Base-by-base conservation (phyloP, 1,140 invertebrate species). In the Drosophila suzukii region DNA sequence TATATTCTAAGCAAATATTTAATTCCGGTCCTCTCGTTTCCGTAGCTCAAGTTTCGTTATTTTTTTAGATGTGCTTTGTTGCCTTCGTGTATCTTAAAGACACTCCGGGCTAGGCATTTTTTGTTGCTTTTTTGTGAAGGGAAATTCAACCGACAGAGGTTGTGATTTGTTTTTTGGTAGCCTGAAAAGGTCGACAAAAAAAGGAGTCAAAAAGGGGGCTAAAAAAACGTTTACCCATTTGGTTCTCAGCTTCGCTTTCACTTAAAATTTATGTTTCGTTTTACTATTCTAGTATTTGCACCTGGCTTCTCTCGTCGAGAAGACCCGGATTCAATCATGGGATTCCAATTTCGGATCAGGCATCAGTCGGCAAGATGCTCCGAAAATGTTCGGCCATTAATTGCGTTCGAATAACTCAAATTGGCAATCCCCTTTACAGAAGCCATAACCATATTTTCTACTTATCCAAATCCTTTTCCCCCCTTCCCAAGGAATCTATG, bases 1-100 rank as follows among this genome's bases (percentile, higher is more conserved):
- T 86, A 76, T 88, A 82, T 79, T 83, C 79, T 73, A 86, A 81
- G 70, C 83, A 86, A 86, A 86, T 86, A 86, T 85, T 85, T 85
- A 85, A 86, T 85, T 85, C 72, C 55, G 65, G 53, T 32, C 65
- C 53, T 68, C 46, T 38, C 32, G 12, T 8, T 10, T 20, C 20
- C 27, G 11, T 6, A n/a, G 56, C 30, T 58, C 17, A 6, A 13
- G 30, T 20, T 27, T 27, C 15, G n/a, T 17, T 49, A 11, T 50
- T 10, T 7, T 6, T 24, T 27, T n/a, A n/a, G n/a, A 0, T 13
- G 13, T 24, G 30, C 7, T 27, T 0, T 7, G n/a, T n/a, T 32
- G 39, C n/a, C 15, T 15, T 13, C 13, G 53, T 39, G 34, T 59
- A 44, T 47, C 49, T 38, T 44, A 32, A 38, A 53, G 60, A 38